Evolutionary conservation across 2,113 vertebrate species (phyloP).

Genomic region (Eurypyga helias): DNA sequence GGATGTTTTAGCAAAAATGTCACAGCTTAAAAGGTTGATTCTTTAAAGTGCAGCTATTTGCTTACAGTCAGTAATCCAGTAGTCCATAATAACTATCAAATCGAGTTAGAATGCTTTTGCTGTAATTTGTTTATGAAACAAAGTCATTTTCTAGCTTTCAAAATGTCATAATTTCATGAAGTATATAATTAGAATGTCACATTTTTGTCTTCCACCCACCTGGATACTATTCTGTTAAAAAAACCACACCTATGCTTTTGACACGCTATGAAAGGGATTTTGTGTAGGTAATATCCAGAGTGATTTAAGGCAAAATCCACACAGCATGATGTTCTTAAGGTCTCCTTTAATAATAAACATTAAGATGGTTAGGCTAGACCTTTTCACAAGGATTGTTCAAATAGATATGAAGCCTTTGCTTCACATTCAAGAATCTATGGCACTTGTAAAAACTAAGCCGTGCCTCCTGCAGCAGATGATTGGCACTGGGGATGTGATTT

Average conservation of each 20-base stretch:
- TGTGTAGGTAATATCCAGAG: not conserved
- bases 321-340: not conserved
- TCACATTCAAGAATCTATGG: not conserved
- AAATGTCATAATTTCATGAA: constrained; percentile 5
- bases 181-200: constrained; percentile 21
- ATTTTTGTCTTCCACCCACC: constrained; percentile 5
- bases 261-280: not conserved
- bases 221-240: constrained; percentile 4
- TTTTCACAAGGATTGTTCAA: not conserved
- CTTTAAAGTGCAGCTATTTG: constrained; percentile 10
- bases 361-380: not conserved
- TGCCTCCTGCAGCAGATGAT: not conserved
- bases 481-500: not conserved
- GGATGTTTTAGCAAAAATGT: not conserved
- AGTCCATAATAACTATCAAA: not conserved
- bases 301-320: not conserved
- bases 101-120: not conserved
- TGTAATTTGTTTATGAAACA: constrained; percentile 58
- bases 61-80: not conserved
- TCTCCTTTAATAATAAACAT: not conserved
- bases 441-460: not conserved
- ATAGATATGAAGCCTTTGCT: not conserved
- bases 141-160: constrained; percentile 33
- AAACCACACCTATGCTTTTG: not conserved
- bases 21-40: not conserved